phyloP scores from a whole-genome alignment of 2,113 vertebrate genomes.

The Neoarius graeffei region DNA sequence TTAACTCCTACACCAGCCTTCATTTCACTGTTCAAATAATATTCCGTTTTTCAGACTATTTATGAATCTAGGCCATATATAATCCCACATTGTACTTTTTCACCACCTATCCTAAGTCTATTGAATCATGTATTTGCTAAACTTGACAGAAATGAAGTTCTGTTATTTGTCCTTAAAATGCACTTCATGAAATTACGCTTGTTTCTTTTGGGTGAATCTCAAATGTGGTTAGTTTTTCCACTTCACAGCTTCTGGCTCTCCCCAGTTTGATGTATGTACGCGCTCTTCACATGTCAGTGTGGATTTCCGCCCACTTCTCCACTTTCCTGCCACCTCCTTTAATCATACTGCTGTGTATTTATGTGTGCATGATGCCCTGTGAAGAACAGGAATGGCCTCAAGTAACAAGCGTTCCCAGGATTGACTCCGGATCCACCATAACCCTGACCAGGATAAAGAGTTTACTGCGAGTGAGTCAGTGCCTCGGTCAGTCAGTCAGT shows the following conservation, averaged over 20 bases:
- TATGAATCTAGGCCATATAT: not conserved
- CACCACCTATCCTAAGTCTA: not conserved
- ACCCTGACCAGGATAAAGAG: not conserved
- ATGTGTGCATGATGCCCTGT: not conserved
- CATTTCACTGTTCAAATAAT: not conserved
- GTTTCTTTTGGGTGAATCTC: not conserved
- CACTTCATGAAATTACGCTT: not conserved
- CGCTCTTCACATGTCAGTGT: not conserved
- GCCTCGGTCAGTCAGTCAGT: not conserved
- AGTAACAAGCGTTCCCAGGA: not conserved
- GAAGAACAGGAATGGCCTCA: too few relatives aligned
- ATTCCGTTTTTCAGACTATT: not conserved
- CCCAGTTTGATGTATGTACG: not conserved
- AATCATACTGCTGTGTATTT: not conserved
- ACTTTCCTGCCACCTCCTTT: not conserved
- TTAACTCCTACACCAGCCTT: slow-evolving; percentile 51
- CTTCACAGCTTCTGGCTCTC: not conserved
- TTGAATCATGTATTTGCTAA: not conserved
- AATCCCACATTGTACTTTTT: not conserved
- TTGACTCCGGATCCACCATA: not conserved
- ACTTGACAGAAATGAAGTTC: not conserved
- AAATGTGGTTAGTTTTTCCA: not conserved
- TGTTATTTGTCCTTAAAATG: not conserved
- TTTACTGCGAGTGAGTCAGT: not conserved
- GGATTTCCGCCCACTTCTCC: not conserved